A percentile compares a stretch with the other conserved stretches of the same genome.
Evolutionary conservation across 2,888 invertebrate genomes (phyloP).

Genomic region (Drosophila robusta): DNA sequence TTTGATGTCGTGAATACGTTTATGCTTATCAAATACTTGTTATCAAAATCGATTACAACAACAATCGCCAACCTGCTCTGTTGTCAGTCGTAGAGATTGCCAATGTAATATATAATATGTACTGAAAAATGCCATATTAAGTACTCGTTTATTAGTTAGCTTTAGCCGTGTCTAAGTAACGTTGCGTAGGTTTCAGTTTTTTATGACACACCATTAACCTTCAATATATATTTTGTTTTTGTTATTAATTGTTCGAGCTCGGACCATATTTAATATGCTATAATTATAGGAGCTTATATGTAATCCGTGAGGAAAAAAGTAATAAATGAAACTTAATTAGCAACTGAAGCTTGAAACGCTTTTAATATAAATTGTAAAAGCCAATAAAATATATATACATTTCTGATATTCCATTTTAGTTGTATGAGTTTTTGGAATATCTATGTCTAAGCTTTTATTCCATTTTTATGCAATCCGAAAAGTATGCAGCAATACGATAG

Average conservation of each 20-base stretch:
- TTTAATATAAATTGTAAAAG: neutral
- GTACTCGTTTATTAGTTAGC: slow-evolving; percentile 13
- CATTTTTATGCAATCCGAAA: slow-evolving; percentile 31
- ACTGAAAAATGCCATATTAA: slow-evolving; percentile 4
- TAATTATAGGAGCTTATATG: neutral
- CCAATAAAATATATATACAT: neutral
- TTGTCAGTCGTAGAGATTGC: slow-evolving; percentile 66
- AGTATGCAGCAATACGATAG: slow-evolving; percentile 31
- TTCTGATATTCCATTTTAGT: too few relatives aligned
- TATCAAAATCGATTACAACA: slow-evolving; percentile 76
- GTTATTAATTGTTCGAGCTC: neutral
- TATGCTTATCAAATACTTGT: slow-evolving; percentile 80
- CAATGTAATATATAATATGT: slow-evolving; percentile 23
- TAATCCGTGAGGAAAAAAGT: neutral
- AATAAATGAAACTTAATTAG: neutral
- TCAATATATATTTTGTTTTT: neutral
- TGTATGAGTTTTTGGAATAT: too few relatives aligned
- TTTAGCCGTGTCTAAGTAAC: neutral
- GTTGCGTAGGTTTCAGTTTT: neutral
- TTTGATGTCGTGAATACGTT: slow-evolving; percentile 71
- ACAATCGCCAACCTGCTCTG: slow-evolving; percentile 22
- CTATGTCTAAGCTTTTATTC: neutral
- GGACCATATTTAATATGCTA: neutral
- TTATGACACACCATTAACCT: slow-evolving; percentile 22
- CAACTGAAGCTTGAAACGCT: slow-evolving; percentile 1